A percentile compares a stretch with the other conserved stretches of the same genome.
phyloP scores from a whole-genome alignment of 2,797 vertebrate genomes.

The Muraenolepis orangiensis region DNA sequence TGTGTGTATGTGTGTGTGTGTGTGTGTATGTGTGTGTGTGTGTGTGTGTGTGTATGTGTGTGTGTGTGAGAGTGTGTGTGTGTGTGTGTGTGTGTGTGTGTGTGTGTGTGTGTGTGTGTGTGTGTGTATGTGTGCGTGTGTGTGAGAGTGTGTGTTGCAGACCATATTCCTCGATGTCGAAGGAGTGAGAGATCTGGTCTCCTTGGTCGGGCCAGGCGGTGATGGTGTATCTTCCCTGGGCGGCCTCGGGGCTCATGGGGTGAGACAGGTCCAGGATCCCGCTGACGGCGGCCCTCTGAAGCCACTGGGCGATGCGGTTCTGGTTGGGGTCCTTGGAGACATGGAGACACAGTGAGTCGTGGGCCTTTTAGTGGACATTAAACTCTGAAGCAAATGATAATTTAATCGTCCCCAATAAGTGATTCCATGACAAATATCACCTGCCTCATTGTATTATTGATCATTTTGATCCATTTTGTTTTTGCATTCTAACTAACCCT shows the following conservation, averaged over 20 bases:
- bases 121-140: too few relatives aligned
- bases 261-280: constrained; percentile 79
- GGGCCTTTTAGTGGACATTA: background rate
- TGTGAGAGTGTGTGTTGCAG: too few relatives aligned
- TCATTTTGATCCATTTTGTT: background rate
- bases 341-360: background rate
- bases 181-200: constrained; percentile 45
- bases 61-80: too few relatives aligned
- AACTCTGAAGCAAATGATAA: background rate
- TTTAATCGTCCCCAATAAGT: background rate
- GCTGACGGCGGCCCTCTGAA: constrained; percentile 51
- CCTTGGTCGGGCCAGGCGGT: constrained; percentile 39
- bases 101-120: too few relatives aligned
- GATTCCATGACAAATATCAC: background rate
- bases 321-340: constrained; percentile 73
- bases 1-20: too few relatives aligned
- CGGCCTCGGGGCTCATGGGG: constrained; percentile 68
- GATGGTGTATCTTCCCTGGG: constrained; percentile 72
- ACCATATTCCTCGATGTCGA: constrained; percentile 77
- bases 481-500: too few relatives aligned
- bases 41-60: too few relatives aligned
- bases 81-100: too few relatives aligned
- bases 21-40: too few relatives aligned
- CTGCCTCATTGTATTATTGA: background rate
- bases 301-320: constrained; percentile 82